Conservation (phyloP, 2,113 vertebrate genomes). For the Seriola aureovittata region DNA sequence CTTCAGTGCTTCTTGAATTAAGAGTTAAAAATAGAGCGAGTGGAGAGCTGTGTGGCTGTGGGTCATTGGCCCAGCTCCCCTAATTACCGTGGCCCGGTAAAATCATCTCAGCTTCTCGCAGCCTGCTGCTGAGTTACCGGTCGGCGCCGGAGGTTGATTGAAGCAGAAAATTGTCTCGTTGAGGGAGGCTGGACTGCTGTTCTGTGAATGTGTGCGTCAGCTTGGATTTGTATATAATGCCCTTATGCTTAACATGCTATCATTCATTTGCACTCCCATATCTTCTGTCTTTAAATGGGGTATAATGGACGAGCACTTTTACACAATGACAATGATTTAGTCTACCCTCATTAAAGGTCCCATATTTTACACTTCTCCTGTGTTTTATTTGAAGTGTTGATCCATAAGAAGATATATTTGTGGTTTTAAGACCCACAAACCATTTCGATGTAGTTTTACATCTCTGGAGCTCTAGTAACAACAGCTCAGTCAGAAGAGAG, state of each 20-base stretch:
- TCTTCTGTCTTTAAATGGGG: not conserved
- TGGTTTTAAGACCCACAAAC: too few relatives aligned
- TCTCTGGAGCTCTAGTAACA: too few relatives aligned
- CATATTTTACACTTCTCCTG: too few relatives aligned
- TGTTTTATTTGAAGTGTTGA: too few relatives aligned
- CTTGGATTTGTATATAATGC: not conserved
- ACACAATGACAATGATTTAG: not conserved
- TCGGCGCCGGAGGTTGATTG: conserved; percentile 29
- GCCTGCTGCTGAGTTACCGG: conserved; percentile 49
- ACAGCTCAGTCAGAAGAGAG: too few relatives aligned
- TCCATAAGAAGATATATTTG: too few relatives aligned
- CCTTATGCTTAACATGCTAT: not conserved
- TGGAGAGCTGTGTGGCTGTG: conserved; percentile 19
- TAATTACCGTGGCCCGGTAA: conserved; percentile 49
- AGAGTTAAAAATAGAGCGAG: conserved; percentile 58
- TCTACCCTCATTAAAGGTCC: too few relatives aligned
- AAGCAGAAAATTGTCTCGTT: conserved; percentile 51
- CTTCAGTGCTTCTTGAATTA: conserved; percentile 39
- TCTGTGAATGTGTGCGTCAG: conserved; percentile 15
- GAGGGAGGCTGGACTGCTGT: conserved; percentile 18
- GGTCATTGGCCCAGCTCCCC: conserved; percentile 50
- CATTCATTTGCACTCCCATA: not conserved
- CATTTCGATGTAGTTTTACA: too few relatives aligned
- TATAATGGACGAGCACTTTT: not conserved
- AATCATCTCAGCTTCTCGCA: conserved; percentile 38